Evolutionary conservation across 2,888 invertebrate genomes (phyloP), one percentile per base, ranked within the genome.

Genomic region (Hermodice carunculata): DNA sequence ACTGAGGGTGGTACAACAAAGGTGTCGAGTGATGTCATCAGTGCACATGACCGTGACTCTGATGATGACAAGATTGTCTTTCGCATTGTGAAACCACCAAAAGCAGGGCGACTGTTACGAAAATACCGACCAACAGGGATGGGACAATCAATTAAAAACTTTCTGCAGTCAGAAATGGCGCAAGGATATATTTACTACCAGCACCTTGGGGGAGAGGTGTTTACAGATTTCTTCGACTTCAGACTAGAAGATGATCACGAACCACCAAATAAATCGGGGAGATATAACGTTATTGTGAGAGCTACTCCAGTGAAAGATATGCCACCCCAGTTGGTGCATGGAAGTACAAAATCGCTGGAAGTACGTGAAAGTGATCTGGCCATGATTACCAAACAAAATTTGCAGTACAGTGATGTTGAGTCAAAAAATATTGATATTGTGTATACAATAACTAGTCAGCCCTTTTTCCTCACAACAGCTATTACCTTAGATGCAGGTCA

Each of bases 161-260:
- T 85, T 66, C 77, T 79, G 0, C 85, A 86, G 70, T 66, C 77
- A 42, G 85, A 86, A 60, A 69, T 86, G 1, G 64, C 76, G 28
- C 79, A 79, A 63, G 85, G 85, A 28, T 78, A 80, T 49, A 78
- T 86, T 31, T 85, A 82, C 69, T 86, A 85, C 66, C 77, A 80
- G 34, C 85, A 85, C 70, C 71, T 77, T 51, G 83, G 82, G 11
- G 76, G 75, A 53, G 63, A 69, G 58, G 81, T 80, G 64, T 79
- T 79, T 58, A 58, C 68, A 3, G 86, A 86, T 69, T 70, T 73
- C 17, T 82, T 86, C 69, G 76, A 79, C 57, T 79, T 85, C 66
- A 76, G 78, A 1, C 70, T 86, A 4, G 65, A 76, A 49, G 85
- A 86, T 67, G 76, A 79, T 49, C 79, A 80, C 54, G 81, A 78